Evolutionary conservation across 1,140 invertebrate genomes (phyloP).

Genomic region (Ganaspis sp.): DNA sequence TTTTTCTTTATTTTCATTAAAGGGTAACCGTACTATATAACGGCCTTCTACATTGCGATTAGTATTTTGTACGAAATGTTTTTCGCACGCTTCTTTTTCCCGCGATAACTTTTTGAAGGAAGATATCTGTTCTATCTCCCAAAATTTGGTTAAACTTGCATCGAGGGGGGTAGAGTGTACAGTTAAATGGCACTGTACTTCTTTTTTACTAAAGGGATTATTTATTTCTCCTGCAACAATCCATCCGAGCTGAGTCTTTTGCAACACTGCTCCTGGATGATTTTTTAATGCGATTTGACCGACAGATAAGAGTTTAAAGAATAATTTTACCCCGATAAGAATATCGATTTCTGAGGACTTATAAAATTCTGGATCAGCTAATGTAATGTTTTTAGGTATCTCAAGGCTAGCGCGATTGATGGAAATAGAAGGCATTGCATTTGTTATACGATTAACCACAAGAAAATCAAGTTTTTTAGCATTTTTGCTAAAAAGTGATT

Average conservation of each 20-base stretch:
- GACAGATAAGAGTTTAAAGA: conserved; percentile 54
- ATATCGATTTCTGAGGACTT: conserved; percentile 47
- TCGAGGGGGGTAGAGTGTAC: background rate
- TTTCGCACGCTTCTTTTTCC: background rate
- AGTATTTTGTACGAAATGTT: background rate
- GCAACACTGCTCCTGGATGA: conserved; percentile 42
- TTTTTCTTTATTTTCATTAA: conserved; percentile 38
- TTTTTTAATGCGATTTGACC: conserved; percentile 51
- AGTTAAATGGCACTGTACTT: background rate
- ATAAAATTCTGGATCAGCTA: conserved; percentile 58
- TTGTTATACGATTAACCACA: conserved; percentile 29
- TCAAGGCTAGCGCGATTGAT: background rate
- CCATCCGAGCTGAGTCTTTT: conserved; percentile 47
- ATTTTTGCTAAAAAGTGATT: conserved; percentile 29
- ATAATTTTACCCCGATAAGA: conserved; percentile 52
- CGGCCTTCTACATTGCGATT: background rate
- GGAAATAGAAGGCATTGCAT: background rate
- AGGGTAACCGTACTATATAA: conserved; percentile 22
- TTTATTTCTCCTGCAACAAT: background rate
- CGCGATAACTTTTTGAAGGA: background rate
- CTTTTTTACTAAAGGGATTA: background rate
- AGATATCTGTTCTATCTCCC: background rate
- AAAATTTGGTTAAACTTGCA: background rate
- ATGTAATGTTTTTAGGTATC: conserved; percentile 28
- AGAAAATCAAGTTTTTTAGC: conserved; percentile 22